Base-by-base conservation (phyloP, 37 sponge, comb jelly and placozoan genomes). In the Ianthella basta region DNA sequence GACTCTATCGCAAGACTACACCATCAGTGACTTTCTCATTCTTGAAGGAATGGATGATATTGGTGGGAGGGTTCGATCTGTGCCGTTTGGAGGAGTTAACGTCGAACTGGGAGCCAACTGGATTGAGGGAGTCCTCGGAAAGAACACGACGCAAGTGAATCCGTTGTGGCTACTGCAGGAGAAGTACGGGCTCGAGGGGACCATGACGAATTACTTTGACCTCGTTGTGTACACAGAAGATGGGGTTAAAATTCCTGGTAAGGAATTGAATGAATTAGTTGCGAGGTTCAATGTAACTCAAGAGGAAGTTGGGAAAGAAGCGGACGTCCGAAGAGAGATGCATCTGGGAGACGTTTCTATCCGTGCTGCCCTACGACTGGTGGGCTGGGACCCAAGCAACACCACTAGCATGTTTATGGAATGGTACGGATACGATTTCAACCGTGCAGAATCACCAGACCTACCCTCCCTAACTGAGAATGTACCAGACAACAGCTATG, bases 21-120 rank as follows among this genome's bases (percentile, higher is more conserved):
- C 19, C 66, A 53, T 55, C 23, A 53, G n/a, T n/a, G n/a, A 87
- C 40, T 81, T 87, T 27, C 0, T 81, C 16, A 81, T 87, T 56
- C 56, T 87, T n/a, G 87, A 87, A 38, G 87, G 80, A 12, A 25
- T 34, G 29, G 38, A 27, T 23, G 44, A 80, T 10, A 81, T 87
- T 38, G 87, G 87, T 16, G 87, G 87, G 27, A 40, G 87, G 50
- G 35, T 87, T 0, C 36, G 55, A 35, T 30, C 25, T 0, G 69
- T 37, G 6, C 40, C 40, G 30, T 81, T 81, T 50, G 72, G 57
- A 32, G 87, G 87, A 54, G 81, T 81, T 0, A 54, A 50, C 25
- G 60, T 87, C 23, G 87, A 87, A 65, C 44, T 87, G 33, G 87
- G 87, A 32, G 87, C 87, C 29, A 80, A 87, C 55, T 80, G 81